These are phyloP conservation scores for Heterotilapia buettikoferi DNA, from an alignment of 2,113 vertebrate genomes.

Conservation along the genomic window DNA sequence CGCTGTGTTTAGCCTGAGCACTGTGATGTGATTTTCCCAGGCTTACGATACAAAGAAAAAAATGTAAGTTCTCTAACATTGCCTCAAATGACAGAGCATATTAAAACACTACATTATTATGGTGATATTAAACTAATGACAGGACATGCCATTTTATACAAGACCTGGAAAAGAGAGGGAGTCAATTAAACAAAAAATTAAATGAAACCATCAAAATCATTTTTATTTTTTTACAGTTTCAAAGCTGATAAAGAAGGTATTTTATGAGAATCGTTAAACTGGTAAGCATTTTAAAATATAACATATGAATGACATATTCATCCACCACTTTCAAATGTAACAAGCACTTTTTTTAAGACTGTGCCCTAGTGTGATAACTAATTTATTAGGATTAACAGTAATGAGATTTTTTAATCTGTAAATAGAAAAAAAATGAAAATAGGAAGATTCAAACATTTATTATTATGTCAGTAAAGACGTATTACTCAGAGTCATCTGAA, in stretches of 20 bases:
- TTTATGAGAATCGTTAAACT: neutral
- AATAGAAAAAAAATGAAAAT: neutral
- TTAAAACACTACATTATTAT: neutral
- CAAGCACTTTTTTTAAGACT: neutral
- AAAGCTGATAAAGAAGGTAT: neutral
- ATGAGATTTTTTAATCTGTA: neutral
- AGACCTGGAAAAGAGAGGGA: neutral
- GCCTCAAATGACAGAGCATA: neutral
- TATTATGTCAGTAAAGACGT: neutral
- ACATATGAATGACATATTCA: neutral
- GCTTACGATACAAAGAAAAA: neutral
- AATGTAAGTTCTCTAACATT: neutral
- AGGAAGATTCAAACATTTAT: neutral
- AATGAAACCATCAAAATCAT: neutral
- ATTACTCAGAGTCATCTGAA: conserved; percentile 59
- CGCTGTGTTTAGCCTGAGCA: neutral
- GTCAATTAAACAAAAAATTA: neutral
- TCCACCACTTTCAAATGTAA: neutral
- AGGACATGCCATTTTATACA: neutral
- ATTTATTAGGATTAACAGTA: neutral
- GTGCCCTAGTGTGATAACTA: neutral
- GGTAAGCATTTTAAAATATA: neutral
- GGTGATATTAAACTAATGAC: neutral
- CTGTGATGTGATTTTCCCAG: neutral
- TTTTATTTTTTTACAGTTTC: neutral